These are phyloP conservation scores for Corvus cornix DNA, from an alignment of 2,113 vertebrate genomes.

Conservation along the genomic window DNA sequence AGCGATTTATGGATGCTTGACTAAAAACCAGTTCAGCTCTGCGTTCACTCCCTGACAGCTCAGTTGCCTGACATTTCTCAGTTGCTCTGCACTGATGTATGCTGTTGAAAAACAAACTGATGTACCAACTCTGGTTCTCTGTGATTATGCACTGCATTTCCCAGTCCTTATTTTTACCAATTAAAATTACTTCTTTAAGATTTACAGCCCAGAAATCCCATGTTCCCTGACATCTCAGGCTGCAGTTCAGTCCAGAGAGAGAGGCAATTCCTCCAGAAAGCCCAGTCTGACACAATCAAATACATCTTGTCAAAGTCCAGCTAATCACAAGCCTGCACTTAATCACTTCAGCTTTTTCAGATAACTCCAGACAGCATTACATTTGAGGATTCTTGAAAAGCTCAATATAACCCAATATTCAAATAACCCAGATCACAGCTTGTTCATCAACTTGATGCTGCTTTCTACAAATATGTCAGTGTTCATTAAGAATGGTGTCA, in stretches of 20 bases:
- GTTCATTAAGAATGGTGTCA: background rate
- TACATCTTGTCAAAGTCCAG: slow-evolving; percentile 74
- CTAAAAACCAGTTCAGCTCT: background rate
- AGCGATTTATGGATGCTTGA: background rate
- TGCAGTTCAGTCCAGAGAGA: slow-evolving; percentile 58
- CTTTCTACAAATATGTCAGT: background rate
- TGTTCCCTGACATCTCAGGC: slow-evolving; percentile 61
- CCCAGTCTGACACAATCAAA: slow-evolving; percentile 74
- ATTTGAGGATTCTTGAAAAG: slow-evolving; percentile 51
- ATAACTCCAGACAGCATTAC: slow-evolving; percentile 59
- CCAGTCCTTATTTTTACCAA: slow-evolving; percentile 65
- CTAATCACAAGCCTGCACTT: slow-evolving; percentile 74
- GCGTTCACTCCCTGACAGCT: background rate
- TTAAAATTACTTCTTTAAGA: slow-evolving; percentile 71
- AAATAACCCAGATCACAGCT: slow-evolving; percentile 34
- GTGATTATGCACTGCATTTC: slow-evolving; percentile 33
- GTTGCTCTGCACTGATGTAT: background rate
- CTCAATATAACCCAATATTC: slow-evolving; percentile 57
- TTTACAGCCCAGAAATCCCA: slow-evolving; percentile 65
- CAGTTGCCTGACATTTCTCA: background rate
- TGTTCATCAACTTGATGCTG: background rate
- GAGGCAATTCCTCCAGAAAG: slow-evolving; percentile 72
- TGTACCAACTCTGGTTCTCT: background rate
- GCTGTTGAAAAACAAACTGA: slow-evolving; percentile 41
- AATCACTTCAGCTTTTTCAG: slow-evolving; percentile 74